Evolutionary conservation across 2,113 vertebrate species (phyloP), one percentile per base, ranked within the genome.

Genomic region (Cairina moschata): DNA sequence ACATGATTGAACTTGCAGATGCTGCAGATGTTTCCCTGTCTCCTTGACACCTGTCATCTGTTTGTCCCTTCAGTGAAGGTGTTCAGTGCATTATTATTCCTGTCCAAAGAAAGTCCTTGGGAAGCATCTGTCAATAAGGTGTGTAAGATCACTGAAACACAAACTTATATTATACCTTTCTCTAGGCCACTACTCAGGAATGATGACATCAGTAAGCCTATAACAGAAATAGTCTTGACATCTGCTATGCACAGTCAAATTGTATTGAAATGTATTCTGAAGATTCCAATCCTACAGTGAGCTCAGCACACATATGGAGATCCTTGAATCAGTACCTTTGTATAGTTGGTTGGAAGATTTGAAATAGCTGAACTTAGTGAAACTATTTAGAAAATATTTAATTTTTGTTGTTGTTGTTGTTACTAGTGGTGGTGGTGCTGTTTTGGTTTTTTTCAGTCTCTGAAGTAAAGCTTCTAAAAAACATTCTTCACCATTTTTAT

Each of bases 1-100:
- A 84, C 62, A 83, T 97, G 84, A 95, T 93, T 92, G 90, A 94
- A 6, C 71, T 93, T 92, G 68, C 68, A 94, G 80, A 83, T 60
- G 29, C 42, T 63, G 92, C 86, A 77, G 52, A 87, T 90, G 13
- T 75, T 17, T 94, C 59, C 55, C 63, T 58, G 50, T 94, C 77
- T 89, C 85, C 71, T 71, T 73, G 77, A 71, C 42, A 79, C 69
- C 55, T 91, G 80, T 90, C 93, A 94, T 4, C 40, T 42, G 20
- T 88, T 71, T 94, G 88, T 94, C 81, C 85, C 73, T 48, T 59
- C 84, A 16, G 26, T 78, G 60, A 60, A 84, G 18, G 28, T 80
- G 36, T 72, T 95, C 46, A 59, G 29, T 31, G n/a, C 68, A 95
- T 95, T 92, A 65, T 84, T 86, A 78, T 95, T 90, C 75, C 78